Evolutionary conservation across 2,888 invertebrate species (phyloP).

Genomic region (Microctonus aethiopoides): DNA sequence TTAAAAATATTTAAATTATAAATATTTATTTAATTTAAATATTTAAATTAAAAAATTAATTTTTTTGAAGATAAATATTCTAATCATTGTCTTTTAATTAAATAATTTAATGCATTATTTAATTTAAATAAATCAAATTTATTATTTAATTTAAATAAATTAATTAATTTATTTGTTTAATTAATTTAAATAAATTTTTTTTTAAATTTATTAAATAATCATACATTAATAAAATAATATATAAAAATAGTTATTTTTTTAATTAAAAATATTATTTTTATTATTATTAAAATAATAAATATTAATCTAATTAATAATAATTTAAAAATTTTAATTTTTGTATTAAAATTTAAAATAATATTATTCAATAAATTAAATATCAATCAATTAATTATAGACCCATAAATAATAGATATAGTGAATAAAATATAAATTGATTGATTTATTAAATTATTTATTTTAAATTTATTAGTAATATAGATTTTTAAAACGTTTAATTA

Average conservation of each 20-base stretch:
- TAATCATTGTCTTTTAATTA: constrained; percentile 68
- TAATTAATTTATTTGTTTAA: no score
- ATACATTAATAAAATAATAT: constrained; percentile 51
- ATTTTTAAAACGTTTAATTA: constrained; percentile 67
- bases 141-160: constrained; percentile 56
- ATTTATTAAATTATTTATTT: constrained; percentile 68
- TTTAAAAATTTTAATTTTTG: constrained; percentile 67
- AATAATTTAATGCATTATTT: constrained; percentile 38
- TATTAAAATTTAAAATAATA: constrained; percentile 69
- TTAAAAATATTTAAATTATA: no score
- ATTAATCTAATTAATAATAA: constrained; percentile 19
- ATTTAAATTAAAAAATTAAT: constrained; percentile 31
- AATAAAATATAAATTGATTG: constrained; percentile 67
- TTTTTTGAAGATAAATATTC: constrained; percentile 66
- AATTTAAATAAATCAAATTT: constrained; percentile 62
- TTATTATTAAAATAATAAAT: constrained; percentile 60
- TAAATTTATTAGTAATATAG: constrained; percentile 68
- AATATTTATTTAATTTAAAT: no score
- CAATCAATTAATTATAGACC: constrained; percentile 70
- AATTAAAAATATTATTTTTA: no score
- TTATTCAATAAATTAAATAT: constrained; percentile 70
- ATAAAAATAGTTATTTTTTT: no score
- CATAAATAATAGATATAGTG: constrained; percentile 70
- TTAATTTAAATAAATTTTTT: no score
- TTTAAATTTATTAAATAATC: constrained; percentile 60